Evolutionary conservation across 2,888 invertebrate species (phyloP).

Genomic region (Ligdia adustata): DNA sequence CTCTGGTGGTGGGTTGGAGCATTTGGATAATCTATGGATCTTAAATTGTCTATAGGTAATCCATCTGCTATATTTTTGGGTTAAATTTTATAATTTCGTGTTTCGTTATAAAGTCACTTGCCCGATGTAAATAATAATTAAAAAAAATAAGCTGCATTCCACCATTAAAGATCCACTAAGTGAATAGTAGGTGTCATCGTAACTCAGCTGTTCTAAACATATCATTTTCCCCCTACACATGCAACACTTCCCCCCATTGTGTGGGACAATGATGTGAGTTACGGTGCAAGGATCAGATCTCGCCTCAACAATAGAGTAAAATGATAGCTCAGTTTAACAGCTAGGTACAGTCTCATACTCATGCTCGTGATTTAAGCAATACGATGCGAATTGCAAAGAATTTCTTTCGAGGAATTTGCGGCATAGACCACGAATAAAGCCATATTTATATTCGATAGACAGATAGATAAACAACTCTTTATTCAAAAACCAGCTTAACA

Average conservation of each 20-base stretch:
- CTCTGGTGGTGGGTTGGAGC: no score
- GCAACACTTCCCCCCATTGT: conserved; percentile 3
- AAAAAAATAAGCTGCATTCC: neutral
- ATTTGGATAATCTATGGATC: no score
- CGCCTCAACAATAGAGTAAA: conserved; percentile 5
- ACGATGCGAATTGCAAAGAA: no score
- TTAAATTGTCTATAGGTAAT: neutral
- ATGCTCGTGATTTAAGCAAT: no score
- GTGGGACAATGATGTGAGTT: conserved; percentile 3
- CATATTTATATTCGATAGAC: no score
- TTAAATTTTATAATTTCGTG: neutral
- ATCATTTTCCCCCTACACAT: neutral
- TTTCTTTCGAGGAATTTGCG: no score
- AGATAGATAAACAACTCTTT: no score
- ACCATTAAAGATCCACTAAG: neutral
- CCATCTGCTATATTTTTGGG: neutral
- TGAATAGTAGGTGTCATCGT: neutral
- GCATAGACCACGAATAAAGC: no score
- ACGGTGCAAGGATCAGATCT: conserved; percentile 8
- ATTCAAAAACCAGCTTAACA: no score
- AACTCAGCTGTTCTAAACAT: neutral
- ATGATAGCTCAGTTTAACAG: conserved; percentile 1
- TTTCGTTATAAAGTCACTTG: neutral
- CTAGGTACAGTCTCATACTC: neutral
- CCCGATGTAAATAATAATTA: neutral